phyloP scores from a whole-genome alignment of 2,113 vertebrate species.

The Heterotis niloticus region DNA sequence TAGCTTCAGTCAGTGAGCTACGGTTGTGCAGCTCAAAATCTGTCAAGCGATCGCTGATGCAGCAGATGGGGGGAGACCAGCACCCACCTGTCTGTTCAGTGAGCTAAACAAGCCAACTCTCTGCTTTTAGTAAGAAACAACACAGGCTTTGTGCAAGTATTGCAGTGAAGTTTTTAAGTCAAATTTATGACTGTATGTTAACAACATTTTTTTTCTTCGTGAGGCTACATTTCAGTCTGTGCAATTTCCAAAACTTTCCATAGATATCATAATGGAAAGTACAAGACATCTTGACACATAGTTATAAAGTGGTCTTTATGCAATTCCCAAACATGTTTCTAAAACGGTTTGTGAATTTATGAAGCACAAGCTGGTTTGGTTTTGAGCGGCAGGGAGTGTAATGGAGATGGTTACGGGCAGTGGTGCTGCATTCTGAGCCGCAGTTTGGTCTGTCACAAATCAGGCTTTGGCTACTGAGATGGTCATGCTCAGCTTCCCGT shows the following conservation, averaged over 20 bases:
- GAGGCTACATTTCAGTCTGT: neutral
- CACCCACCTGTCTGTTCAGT: too few species aligned
- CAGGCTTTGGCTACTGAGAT: neutral
- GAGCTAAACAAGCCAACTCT: too few species aligned
- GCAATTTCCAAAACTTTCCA: neutral
- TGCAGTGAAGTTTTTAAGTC: too few species aligned
- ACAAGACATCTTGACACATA: neutral
- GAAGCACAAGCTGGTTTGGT: neutral
- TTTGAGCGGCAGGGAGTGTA: neutral
- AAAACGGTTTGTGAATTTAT: neutral
- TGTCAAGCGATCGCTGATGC: too few species aligned
- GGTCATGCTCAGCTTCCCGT: neutral
- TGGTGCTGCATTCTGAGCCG: neutral
- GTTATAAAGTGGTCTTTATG: neutral
- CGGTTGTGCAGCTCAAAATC: too few species aligned
- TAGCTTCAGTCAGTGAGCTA: too few species aligned
- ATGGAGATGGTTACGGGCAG: neutral
- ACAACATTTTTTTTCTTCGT: too few species aligned
- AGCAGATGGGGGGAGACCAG: too few species aligned
- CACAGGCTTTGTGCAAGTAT: too few species aligned
- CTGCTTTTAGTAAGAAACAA: too few species aligned
- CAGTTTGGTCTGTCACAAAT: neutral
- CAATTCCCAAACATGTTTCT: neutral
- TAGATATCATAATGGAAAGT: neutral
- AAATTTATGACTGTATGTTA: too few species aligned